These are phyloP conservation scores for Hydroisotoma schaefferi DNA, from an alignment of 2,888 invertebrate genomes.

Conservation along the genomic window DNA sequence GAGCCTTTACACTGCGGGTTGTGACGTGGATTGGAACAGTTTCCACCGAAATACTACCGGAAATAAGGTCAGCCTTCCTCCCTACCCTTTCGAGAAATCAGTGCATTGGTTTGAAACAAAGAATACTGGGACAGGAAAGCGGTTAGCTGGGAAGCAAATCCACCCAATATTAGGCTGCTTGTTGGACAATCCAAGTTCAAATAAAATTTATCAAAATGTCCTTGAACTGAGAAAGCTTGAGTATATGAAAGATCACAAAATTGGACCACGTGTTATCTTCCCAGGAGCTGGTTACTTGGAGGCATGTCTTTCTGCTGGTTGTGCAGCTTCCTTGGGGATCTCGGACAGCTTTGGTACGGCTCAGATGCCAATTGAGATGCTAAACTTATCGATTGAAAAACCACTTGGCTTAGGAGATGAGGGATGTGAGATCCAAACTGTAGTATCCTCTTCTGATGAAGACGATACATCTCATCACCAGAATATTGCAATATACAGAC, in stretches of 20 bases:
- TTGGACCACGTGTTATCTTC: constrained; percentile 30
- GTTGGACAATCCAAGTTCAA: constrained; percentile 27
- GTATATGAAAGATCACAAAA: constrained; percentile 33
- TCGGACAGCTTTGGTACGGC: not conserved
- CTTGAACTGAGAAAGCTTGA: constrained; percentile 29
- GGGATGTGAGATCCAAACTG: constrained; percentile 31
- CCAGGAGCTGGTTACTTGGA: constrained; percentile 40
- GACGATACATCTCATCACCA: constrained; percentile 8
- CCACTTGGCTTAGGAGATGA: constrained; percentile 29
- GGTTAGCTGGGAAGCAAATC: not conserved
- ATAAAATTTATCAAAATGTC: constrained; percentile 28
- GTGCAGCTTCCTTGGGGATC: constrained; percentile 11
- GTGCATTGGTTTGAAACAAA: constrained; percentile 19
- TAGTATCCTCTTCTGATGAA: constrained; percentile 12
- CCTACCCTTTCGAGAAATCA: constrained; percentile 36
- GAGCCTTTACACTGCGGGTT: constrained; percentile 30
- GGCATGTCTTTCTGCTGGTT: constrained; percentile 27
- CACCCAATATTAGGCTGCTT: constrained; percentile 2
- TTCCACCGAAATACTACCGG: constrained; percentile 24
- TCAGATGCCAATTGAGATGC: constrained; percentile 20
- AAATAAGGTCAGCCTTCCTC: constrained; percentile 24
- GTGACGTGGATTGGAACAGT: constrained; percentile 26
- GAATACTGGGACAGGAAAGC: not conserved
- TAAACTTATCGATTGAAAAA: constrained; percentile 33
- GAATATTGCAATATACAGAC: constrained; percentile 26